phyloP scores from a whole-genome alignment of 35 echinoderm and acorn worm species.

The Lytechinus variegatus region DNA sequence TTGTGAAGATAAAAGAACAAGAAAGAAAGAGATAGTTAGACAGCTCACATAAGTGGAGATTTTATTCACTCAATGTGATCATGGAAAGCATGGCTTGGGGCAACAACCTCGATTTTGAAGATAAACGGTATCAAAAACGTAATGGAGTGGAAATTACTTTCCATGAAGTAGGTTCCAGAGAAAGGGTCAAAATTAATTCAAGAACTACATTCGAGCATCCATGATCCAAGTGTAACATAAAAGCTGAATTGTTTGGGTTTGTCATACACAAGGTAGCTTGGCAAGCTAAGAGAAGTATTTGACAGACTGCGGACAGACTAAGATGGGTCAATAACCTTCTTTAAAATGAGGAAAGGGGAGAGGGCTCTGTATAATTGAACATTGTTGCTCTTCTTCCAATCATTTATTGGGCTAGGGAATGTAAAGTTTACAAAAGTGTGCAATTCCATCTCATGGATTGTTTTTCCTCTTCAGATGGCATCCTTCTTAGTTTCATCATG shows the following conservation, averaged over 20 bases:
- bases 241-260: neutral
- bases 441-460: neutral
- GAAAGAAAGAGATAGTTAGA: neutral
- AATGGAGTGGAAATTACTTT: slow-evolving; percentile 19
- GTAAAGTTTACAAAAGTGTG: neutral
- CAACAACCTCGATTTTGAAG: neutral
- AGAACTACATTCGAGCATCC: neutral
- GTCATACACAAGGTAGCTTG: neutral
- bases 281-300: neutral
- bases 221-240: neutral
- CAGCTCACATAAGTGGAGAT: neutral
- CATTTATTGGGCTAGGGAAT: neutral
- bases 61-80: neutral
- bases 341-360: neutral
- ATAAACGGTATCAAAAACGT: neutral
- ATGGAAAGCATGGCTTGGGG: neutral
- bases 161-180: neutral
- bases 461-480: neutral
- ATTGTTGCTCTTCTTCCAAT: neutral
- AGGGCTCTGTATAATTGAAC: neutral
- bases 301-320: neutral
- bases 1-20: neutral
- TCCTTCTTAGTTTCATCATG: neutral
- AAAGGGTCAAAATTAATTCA: neutral
- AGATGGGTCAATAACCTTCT: neutral